phyloP scores from a whole-genome alignment of 2,888 invertebrate species.

The Anticlea derivata region DNA sequence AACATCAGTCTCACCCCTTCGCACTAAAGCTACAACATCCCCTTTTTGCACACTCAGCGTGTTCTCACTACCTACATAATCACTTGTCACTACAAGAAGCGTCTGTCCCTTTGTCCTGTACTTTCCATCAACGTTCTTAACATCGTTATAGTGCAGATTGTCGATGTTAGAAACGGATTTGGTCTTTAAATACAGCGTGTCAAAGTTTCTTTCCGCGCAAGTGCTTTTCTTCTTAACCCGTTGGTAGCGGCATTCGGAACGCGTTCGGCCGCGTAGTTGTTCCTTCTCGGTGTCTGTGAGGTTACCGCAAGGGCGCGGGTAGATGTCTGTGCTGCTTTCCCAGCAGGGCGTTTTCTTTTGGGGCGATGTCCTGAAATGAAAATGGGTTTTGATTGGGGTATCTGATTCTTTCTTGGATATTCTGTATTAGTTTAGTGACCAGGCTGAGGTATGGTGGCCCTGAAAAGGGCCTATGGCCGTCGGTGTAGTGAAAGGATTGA shows the following conservation, averaged over 20 bases:
- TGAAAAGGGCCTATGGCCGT: too few relatives aligned
- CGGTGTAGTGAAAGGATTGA: too few relatives aligned
- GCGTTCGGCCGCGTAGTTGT: conserved; percentile 84
- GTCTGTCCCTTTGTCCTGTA: conserved; percentile 83
- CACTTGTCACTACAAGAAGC: conserved; percentile 87
- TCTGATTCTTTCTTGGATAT: too few relatives aligned
- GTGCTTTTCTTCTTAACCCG: conserved; percentile 61
- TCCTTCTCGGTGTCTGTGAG: conserved; percentile 92
- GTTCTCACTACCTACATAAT: conserved; percentile 84
- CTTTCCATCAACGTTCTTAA: neutral
- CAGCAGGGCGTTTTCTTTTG: conserved; percentile 88
- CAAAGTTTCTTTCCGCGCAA: conserved; percentile 89
- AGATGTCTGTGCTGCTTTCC: conserved; percentile 92
- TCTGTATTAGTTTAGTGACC: too few relatives aligned
- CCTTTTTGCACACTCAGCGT: conserved; percentile 87
- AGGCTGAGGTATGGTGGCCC: too few relatives aligned
- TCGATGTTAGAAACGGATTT: conserved; percentile 71
- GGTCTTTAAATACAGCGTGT: conserved; percentile 86
- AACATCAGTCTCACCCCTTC: conserved; percentile 77
- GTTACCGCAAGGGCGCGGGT: conserved; percentile 91
- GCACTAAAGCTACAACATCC: conserved; percentile 89
- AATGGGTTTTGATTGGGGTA: too few relatives aligned
- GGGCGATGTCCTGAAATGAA: conserved; percentile 69
- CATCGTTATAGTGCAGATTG: conserved; percentile 35
- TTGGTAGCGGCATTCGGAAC: conserved; percentile 87